Evolutionary conservation across 2,797 vertebrate species (phyloP).

Genomic region (Naso thynnoides): DNA sequence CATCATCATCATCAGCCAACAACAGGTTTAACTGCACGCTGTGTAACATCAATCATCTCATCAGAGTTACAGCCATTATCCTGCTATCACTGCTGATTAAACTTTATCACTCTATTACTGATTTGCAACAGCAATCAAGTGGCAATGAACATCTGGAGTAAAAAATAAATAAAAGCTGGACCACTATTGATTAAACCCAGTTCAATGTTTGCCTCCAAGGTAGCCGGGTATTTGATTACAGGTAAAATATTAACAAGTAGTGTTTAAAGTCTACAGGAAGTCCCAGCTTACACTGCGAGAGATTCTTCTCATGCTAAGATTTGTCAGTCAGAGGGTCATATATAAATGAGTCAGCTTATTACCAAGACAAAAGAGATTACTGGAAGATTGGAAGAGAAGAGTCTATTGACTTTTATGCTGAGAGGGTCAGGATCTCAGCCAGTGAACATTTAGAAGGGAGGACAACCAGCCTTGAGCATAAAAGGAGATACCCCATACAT

Average conservation of each 20-base stretch:
- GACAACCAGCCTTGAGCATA: background rate
- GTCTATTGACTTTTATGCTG: background rate
- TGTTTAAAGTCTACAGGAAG: conserved; percentile 77
- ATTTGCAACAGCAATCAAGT: conserved; percentile 41
- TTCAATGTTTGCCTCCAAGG: conserved; percentile 53
- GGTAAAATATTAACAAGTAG: conserved; percentile 84
- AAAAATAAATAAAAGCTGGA: conserved; percentile 41
- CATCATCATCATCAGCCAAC: conserved; percentile 42
- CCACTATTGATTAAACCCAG: conserved; percentile 25
- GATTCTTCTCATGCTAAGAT: conserved; percentile 24
- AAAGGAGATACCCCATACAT: background rate
- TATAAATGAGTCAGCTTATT: conserved; percentile 13
- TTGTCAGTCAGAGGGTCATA: conserved; percentile 39
- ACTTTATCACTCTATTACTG: conserved; percentile 40
- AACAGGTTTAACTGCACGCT: conserved; percentile 39
- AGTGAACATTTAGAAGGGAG: conserved; percentile 32
- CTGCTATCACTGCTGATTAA: conserved; percentile 50
- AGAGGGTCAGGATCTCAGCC: conserved; percentile 18
- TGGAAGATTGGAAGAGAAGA: background rate
- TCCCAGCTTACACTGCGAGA: conserved; percentile 39
- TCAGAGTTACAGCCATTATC: conserved; percentile 41
- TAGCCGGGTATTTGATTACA: conserved; percentile 75
- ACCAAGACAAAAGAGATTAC: background rate
- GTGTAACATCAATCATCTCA: conserved; percentile 41
- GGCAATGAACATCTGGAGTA: conserved; percentile 48